phyloP scores from a whole-genome alignment of 1,140 invertebrate species.

The Pissodes strobi region DNA sequence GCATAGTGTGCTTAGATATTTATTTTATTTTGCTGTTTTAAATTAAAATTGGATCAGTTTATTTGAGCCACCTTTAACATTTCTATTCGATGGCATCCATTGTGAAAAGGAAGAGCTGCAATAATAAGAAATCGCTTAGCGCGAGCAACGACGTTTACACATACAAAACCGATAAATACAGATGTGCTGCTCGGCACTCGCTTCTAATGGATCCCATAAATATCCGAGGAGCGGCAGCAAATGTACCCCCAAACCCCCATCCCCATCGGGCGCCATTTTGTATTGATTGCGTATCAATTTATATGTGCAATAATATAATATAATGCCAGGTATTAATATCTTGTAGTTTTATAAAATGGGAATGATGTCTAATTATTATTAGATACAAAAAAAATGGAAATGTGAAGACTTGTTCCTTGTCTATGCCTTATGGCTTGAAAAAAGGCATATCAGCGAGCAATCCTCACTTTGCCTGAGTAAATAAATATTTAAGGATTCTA shows the following conservation, averaged over 20 bases:
- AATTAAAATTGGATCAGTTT: no score
- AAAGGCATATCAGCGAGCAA: no score
- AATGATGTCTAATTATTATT: no score
- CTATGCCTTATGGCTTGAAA: no score
- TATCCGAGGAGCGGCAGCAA: slow-evolving; percentile 13
- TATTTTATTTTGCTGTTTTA: no score
- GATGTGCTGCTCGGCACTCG: slow-evolving; percentile 24
- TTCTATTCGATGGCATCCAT: neutral
- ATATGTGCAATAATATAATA: neutral
- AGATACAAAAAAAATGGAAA: no score
- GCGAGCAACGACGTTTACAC: slow-evolving; percentile 14
- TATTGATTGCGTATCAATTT: slow-evolving; percentile 1
- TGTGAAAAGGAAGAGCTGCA: neutral
- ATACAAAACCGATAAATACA: slow-evolving; percentile 30
- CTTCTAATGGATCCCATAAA: slow-evolving; percentile 28
- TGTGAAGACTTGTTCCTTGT: no score
- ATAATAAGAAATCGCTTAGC: slow-evolving; percentile 30
- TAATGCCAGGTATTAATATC: no score
- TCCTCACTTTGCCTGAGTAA: no score
- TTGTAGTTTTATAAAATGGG: no score
- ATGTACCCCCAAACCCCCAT: slow-evolving; percentile 4
- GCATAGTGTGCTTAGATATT: no score
- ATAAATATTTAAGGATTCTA: no score
- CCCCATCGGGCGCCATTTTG: slow-evolving; percentile 7
- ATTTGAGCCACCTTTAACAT: neutral